phyloP scores from a whole-genome alignment of 2,113 vertebrate genomes.

The Procavia capensis region DNA sequence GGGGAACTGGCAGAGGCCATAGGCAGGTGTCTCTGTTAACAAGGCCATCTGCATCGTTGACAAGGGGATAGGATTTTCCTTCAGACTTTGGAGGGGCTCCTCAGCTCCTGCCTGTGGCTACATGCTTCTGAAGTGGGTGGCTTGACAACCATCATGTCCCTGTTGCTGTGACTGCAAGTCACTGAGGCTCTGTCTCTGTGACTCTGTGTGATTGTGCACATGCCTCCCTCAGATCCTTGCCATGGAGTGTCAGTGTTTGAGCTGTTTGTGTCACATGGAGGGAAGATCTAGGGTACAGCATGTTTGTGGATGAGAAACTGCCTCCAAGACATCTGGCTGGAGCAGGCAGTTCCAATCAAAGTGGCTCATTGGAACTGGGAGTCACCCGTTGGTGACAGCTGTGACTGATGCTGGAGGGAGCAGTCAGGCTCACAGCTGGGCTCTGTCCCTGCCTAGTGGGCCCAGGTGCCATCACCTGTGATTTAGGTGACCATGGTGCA shows the following conservation, averaged over 20 bases:
- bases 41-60: rapidly evolving
- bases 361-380: rapidly evolving
- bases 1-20: background rate
- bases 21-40: background rate
- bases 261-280: background rate
- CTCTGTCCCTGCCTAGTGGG: background rate
- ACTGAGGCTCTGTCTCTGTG: background rate
- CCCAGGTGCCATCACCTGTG: background rate
- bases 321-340: too few relatives aligned
- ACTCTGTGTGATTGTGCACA: background rate
- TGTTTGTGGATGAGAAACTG: background rate
- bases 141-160: background rate
- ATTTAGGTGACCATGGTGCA: too few relatives aligned
- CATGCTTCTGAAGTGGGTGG: background rate
- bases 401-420: background rate
- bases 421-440: rapidly evolving
- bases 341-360: background rate
- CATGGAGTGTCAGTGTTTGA: background rate
- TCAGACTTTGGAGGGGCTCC: background rate
- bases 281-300: background rate
- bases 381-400: background rate
- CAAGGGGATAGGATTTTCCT: background rate
- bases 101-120: background rate
- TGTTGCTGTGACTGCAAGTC: background rate
- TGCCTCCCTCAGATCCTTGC: background rate